Conservation (phyloP, 2,888 invertebrate genomes). For the Epicampocera succincta region DNA sequence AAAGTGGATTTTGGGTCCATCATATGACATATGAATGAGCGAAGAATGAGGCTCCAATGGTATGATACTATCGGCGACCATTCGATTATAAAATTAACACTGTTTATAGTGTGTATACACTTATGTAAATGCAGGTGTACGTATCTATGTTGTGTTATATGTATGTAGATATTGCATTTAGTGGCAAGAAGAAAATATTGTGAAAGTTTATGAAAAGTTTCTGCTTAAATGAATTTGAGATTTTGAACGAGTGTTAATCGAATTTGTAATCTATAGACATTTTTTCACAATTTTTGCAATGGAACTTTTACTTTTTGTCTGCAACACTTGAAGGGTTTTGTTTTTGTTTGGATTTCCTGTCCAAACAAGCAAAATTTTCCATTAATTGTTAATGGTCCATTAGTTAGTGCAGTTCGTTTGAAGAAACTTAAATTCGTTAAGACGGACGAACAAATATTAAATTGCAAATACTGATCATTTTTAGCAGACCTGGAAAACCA, state of each 20-base stretch:
- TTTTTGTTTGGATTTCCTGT: neutral
- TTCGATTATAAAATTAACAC: too few species aligned
- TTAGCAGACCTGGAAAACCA: too few species aligned
- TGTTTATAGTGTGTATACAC: too few species aligned
- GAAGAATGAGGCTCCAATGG: too few species aligned
- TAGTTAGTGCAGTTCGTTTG: conserved; percentile 39
- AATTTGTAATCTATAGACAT: conserved; percentile 3
- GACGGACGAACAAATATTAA: conserved; percentile 1
- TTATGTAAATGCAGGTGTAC: too few species aligned
- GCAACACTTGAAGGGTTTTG: conserved; percentile 56
- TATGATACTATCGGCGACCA: too few species aligned
- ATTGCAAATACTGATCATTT: conserved; percentile 58
- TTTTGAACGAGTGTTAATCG: neutral
- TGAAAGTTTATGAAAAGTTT: conserved; percentile 1
- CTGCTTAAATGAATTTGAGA: conserved; percentile 30
- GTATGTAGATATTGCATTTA: neutral
- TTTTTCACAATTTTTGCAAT: neutral
- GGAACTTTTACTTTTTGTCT: conserved; percentile 44
- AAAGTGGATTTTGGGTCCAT: too few species aligned
- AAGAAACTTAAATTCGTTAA: neutral
- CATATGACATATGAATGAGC: too few species aligned
- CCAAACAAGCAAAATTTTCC: neutral
- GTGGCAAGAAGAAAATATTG: neutral
- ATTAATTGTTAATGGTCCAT: conserved; percentile 42
- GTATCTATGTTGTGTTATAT: too few species aligned